phyloP scores from a whole-genome alignment of 2,113 vertebrate genomes.

The Sarotherodon lohbergeri region DNA sequence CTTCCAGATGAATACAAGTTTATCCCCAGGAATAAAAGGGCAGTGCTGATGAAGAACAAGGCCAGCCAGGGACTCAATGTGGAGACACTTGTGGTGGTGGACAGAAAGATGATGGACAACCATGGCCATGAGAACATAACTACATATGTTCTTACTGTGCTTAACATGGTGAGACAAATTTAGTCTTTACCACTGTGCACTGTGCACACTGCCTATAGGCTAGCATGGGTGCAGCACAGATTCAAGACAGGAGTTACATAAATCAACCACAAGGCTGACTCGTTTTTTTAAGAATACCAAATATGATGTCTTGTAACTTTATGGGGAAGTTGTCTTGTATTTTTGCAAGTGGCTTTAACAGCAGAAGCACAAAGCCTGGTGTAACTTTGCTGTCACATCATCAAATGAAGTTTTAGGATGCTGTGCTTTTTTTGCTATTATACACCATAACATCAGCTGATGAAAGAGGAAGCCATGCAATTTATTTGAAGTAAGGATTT shows the following conservation, averaged over 20 bases:
- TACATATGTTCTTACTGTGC: conserved; percentile 85
- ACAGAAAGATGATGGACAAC: conserved; percentile 82
- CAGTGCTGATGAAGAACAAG: conserved; percentile 63
- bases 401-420: not conserved
- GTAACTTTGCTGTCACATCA: not conserved
- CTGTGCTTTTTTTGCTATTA: not conserved
- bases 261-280: not conserved
- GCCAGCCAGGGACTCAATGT: conserved; percentile 76
- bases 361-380: not conserved
- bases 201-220: not conserved
- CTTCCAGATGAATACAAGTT: conserved; percentile 79
- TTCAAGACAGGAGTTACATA: not conserved
- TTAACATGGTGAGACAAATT: conserved; percentile 81
- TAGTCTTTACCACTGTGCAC: not conserved
- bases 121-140: conserved; percentile 86
- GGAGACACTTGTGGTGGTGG: conserved; percentile 87
- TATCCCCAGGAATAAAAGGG: conserved; percentile 68
- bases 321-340: not conserved
- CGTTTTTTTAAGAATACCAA: not conserved
- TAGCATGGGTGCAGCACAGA: not conserved
- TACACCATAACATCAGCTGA: not conserved
- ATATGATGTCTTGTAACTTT: not conserved
- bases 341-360: not conserved
- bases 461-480: not conserved
- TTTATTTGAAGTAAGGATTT: not conserved